Evolutionary conservation across 2,888 invertebrate genomes (phyloP).

Genomic region (Drosophila birchii): DNA sequence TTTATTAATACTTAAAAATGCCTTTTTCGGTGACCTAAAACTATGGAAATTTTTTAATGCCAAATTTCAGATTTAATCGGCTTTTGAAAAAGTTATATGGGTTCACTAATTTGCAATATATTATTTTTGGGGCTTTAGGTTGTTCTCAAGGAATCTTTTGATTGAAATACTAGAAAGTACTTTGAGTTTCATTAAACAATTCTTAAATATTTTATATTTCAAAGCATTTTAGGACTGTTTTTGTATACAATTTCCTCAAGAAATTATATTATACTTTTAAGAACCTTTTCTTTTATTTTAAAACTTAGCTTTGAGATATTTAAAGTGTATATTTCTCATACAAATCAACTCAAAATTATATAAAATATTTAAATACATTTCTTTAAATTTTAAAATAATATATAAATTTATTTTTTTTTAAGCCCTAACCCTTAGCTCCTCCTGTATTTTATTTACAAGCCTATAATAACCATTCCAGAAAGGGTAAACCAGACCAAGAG

Average conservation of each 20-base stretch:
- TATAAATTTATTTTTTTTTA: not conserved
- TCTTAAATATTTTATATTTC: not conserved
- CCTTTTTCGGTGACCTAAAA: not conserved
- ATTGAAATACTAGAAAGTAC: not conserved
- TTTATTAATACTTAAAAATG: constrained; percentile 5
- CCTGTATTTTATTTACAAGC: not conserved
- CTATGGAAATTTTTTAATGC: not conserved
- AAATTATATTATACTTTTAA: not conserved
- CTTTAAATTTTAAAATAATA: not conserved
- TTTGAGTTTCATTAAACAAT: not conserved
- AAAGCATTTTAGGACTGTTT: too few species aligned
- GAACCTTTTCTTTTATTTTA: too few species aligned
- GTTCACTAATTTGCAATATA: not conserved
- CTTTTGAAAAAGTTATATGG: not conserved
- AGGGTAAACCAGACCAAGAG: constrained; percentile 24
- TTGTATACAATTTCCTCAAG: not conserved
- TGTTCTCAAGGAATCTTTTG: not conserved
- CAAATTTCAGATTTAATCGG: not conserved
- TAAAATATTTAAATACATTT: not conserved
- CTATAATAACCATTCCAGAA: not conserved
- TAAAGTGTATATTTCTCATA: not conserved
- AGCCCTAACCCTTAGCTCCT: not conserved
- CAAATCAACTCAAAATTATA: not conserved
- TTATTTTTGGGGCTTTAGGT: not conserved
- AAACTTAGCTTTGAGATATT: too few species aligned